Conservation (phyloP, 2,797 vertebrate species). For the Psittacula echo region DNA sequence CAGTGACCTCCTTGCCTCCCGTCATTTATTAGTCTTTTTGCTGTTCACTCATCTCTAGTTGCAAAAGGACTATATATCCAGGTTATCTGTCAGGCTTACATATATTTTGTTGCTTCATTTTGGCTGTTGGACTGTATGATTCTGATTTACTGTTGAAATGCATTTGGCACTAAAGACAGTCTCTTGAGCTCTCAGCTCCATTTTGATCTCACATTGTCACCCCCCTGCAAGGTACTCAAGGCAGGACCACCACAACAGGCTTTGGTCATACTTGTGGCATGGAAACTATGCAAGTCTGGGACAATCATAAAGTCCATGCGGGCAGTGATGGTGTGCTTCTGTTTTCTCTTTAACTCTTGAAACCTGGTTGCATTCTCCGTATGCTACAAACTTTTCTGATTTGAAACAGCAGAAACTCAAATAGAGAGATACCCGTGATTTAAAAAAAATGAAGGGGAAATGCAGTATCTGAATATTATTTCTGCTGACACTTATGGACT, state of each 20-base stretch:
- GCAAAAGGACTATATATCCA: not conserved
- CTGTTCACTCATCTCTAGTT: not conserved
- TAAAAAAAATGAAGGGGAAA: not conserved
- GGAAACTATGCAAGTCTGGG: not conserved
- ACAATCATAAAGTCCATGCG: not conserved
- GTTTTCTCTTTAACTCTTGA: not conserved
- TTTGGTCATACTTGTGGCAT: not conserved
- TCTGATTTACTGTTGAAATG: not conserved
- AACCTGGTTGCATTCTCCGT: not conserved
- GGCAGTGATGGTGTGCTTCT: too few species aligned
- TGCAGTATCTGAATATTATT: not conserved
- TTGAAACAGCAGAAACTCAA: not conserved
- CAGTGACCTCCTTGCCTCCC: not conserved
- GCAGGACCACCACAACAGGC: not conserved
- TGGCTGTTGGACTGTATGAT: not conserved
- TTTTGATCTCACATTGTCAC: not conserved
- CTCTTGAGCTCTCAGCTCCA: not conserved
- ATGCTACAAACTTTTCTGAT: not conserved
- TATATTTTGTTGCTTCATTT: not conserved
- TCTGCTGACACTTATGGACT: not conserved
- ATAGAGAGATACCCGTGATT: not conserved
- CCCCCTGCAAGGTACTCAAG: accelerated
- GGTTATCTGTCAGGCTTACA: not conserved
- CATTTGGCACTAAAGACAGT: not conserved
- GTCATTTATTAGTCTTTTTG: not conserved